Evolutionary conservation across 2,113 vertebrate genomes (phyloP).

Genomic region (Melanocharis versteri): DNA sequence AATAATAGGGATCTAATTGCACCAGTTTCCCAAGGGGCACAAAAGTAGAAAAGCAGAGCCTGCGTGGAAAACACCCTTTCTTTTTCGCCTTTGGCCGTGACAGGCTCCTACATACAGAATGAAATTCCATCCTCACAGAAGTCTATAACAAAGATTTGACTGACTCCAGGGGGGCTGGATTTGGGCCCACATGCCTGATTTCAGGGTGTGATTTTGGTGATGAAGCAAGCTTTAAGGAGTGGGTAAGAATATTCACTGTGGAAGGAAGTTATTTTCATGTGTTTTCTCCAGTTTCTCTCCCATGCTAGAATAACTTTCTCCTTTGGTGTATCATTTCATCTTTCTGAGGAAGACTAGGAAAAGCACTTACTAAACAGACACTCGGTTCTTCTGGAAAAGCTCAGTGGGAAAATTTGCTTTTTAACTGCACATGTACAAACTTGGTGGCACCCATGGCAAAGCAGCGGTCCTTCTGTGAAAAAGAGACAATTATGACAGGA

Average conservation of each 20-base stretch:
- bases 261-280: background rate
- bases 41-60: conserved; percentile 15
- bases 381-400: background rate
- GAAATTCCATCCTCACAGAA: conserved; percentile 45
- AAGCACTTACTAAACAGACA: background rate
- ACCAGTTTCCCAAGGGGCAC: conserved; percentile 1
- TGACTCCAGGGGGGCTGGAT: background rate
- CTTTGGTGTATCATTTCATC: background rate
- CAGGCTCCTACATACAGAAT: background rate
- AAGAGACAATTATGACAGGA: background rate
- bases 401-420: background rate
- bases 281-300: background rate
- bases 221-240: background rate
- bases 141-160: background rate
- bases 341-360: background rate
- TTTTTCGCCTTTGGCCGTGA: background rate
- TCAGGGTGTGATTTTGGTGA: conserved; percentile 4
- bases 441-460: background rate
- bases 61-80: conserved; percentile 37
- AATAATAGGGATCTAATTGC: conserved; percentile 45
- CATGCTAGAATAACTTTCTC: background rate
- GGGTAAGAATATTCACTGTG: background rate
- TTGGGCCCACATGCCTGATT: conserved; percentile 12
- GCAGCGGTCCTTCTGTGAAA: background rate
- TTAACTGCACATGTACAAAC: rapidly evolving